phyloP scores from a whole-genome alignment of 2,797 vertebrate species.

The Halcyon chelicuti region DNA sequence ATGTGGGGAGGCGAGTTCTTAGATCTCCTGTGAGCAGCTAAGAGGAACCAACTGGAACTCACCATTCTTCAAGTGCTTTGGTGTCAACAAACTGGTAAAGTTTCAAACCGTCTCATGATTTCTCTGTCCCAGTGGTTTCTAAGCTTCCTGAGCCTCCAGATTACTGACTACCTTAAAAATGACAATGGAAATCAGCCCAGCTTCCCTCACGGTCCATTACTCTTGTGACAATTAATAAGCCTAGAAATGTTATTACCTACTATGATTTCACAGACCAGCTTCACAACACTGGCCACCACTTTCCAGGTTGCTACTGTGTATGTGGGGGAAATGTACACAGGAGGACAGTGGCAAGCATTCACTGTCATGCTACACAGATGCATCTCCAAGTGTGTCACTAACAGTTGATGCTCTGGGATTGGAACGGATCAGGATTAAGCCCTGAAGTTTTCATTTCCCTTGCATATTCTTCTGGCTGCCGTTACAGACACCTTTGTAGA shows the following conservation, averaged over 20 bases:
- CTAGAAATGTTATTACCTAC: not conserved
- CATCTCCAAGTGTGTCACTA: not conserved
- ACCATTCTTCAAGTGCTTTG: not conserved
- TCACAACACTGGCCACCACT: not conserved
- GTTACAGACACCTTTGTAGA: not conserved
- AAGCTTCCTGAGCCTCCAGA: not conserved
- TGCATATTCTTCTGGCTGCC: not conserved
- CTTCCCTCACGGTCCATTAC: not conserved
- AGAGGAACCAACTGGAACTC: not conserved
- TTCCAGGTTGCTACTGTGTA: not conserved
- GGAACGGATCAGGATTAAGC: not conserved
- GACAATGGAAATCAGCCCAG: not conserved
- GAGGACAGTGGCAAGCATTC: not conserved
- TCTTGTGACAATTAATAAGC: not conserved
- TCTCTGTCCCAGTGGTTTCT: not conserved
- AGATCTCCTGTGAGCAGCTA: not conserved
- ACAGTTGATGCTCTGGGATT: not conserved
- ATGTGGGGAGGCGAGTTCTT: not conserved
- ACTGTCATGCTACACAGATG: not conserved
- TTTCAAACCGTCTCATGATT: not conserved
- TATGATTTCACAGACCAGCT: not conserved
- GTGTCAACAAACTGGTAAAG: not conserved
- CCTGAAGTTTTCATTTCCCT: not conserved
- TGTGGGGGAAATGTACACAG: not conserved
- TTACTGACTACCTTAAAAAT: not conserved